Evolutionary conservation across 2,797 vertebrate genomes (phyloP).

Genomic region (Perodicticus potto): DNA sequence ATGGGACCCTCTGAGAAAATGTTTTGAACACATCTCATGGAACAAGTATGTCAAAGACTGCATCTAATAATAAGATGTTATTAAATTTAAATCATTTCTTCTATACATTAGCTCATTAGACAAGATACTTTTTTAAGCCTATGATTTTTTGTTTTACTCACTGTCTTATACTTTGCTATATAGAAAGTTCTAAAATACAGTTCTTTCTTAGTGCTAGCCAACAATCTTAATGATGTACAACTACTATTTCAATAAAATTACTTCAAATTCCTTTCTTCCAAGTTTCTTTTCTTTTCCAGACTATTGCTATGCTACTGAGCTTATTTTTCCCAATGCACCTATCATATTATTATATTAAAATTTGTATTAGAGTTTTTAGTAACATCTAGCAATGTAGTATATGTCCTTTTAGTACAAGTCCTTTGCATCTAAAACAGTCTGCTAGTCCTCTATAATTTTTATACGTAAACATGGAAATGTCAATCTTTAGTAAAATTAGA

Average conservation of each 20-base stretch:
- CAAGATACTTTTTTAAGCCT: not conserved
- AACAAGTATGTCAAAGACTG: not conserved
- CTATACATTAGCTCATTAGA: not conserved
- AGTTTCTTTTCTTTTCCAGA: not conserved
- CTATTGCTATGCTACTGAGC: not conserved
- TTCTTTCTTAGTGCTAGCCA: not conserved
- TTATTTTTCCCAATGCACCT: not conserved
- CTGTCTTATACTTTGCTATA: not conserved
- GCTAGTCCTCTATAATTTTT: not conserved
- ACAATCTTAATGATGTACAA: not conserved
- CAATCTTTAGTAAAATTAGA: not conserved
- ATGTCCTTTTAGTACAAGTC: not conserved
- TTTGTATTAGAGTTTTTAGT: not conserved
- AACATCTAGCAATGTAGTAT: not conserved
- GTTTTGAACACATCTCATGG: not conserved
- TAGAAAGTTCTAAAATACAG: not conserved
- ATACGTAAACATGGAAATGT: not conserved
- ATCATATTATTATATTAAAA: not conserved
- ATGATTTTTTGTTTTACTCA: not conserved
- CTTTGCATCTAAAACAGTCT: not conserved
- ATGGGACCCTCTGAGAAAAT: not conserved
- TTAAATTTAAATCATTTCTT: not conserved
- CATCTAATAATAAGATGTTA: not conserved
- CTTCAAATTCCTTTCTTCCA: not conserved
- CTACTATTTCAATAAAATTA: not conserved